These are phyloP conservation scores for Tachina fera DNA, from an alignment of 2,888 invertebrate species.

Conservation along the genomic window DNA sequence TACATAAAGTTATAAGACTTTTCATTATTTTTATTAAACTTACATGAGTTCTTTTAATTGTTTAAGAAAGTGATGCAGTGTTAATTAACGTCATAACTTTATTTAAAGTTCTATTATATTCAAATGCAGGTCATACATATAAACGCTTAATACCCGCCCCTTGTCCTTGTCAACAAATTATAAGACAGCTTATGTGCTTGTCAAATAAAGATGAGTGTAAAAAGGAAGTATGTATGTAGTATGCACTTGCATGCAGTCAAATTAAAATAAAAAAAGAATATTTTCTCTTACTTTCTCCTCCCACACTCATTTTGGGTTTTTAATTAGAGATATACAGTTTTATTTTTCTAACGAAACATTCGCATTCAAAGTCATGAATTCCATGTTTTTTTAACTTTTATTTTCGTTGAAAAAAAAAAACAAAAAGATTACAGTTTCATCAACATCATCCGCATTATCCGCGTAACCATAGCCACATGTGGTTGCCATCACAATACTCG, in stretches of 20 bases:
- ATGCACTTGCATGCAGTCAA: conserved; percentile 39
- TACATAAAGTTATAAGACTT: no score
- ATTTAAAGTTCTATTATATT: not conserved
- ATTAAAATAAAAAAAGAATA: conserved; percentile 24
- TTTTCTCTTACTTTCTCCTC: conserved; percentile 26
- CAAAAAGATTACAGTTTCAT: conserved; percentile 3
- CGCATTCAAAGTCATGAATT: conserved; percentile 37
- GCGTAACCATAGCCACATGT: conserved; percentile 41
- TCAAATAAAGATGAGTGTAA: conserved; percentile 18
- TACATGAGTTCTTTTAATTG: conserved; percentile 4
- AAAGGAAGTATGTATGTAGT: conserved; percentile 7
- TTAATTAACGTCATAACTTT: conserved; percentile 39
- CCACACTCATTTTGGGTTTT: conserved; percentile 13
- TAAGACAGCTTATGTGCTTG: not conserved
- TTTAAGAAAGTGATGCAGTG: conserved; percentile 45
- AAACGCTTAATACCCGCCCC: not conserved
- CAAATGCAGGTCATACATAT: conserved; percentile 13
- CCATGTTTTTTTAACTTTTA: conserved; percentile 16
- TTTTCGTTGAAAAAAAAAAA: not conserved
- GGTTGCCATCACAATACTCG: conserved; percentile 9
- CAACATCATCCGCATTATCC: not conserved
- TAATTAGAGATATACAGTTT: conserved; percentile 56
- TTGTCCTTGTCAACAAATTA: not conserved
- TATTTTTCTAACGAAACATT: conserved; percentile 38
- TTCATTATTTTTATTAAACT: not conserved